These are phyloP conservation scores for Orius insidiosus DNA, from an alignment of 1,140 invertebrate genomes.

Conservation along the genomic window DNA sequence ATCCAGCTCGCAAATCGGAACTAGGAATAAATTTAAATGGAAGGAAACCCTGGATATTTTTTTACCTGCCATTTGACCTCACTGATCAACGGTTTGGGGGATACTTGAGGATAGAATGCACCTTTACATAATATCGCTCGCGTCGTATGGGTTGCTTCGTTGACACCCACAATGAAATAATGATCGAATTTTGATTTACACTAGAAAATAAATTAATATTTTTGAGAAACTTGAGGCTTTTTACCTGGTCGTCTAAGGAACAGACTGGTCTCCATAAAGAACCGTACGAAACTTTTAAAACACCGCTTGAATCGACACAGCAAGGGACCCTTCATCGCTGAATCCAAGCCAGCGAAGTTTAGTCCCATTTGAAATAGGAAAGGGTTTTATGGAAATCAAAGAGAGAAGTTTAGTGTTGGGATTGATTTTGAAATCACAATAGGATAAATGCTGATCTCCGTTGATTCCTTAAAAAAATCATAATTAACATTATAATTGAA, in stretches of 20 bases:
- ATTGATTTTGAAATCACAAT: slow-evolving; percentile 14
- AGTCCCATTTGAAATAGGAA: slow-evolving; percentile 52
- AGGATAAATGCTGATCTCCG: slow-evolving; percentile 19
- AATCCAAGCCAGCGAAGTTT: slow-evolving; percentile 67
- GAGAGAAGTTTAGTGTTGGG: background rate
- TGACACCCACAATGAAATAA: slow-evolving; percentile 62
- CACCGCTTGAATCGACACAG: slow-evolving; percentile 45
- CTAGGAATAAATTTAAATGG: slow-evolving; percentile 24
- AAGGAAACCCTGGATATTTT: background rate
- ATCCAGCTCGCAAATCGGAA: slow-evolving; percentile 65
- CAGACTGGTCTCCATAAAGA: slow-evolving; percentile 62
- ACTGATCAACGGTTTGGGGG: slow-evolving; percentile 62
- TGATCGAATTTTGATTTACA: slow-evolving; percentile 55
- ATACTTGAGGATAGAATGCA: slow-evolving; percentile 64
- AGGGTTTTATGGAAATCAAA: slow-evolving; percentile 9
- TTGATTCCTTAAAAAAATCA: slow-evolving; percentile 12
- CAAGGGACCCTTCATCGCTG: slow-evolving; percentile 57
- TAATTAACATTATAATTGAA: background rate
- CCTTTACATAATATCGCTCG: slow-evolving; percentile 77
- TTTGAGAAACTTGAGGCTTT: no score
- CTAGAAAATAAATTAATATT: slow-evolving; percentile 27
- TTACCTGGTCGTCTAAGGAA: slow-evolving; percentile 46
- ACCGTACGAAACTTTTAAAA: slow-evolving; percentile 41
- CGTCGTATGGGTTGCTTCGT: slow-evolving; percentile 55
- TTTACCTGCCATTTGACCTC: slow-evolving; percentile 45